Base-by-base conservation (phyloP, 1,140 invertebrate genomes). In the Zaprionus camerounensis region DNA sequence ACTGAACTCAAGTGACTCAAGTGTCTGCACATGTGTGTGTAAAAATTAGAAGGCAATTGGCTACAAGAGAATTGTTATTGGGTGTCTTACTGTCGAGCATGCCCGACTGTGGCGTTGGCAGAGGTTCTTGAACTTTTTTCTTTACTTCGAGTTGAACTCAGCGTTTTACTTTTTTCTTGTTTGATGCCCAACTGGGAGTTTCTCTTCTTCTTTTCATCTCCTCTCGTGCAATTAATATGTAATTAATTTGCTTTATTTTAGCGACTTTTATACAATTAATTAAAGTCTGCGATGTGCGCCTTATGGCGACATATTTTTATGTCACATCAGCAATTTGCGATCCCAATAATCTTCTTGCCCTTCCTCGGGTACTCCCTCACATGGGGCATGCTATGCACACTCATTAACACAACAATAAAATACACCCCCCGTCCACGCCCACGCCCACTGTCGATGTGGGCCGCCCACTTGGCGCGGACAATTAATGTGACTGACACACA, bases 401-500 rank as follows among this genome's bases (percentile, higher is more conserved):
- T 88, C 84, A 88, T 88, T 88, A 88, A 90, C 84, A 79, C 84
- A 88, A 88, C 84, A 88, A 88, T 88, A 88, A 88, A 90, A 84
- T 79, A 72, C 78, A 49, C 74, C 67, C 56, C 70, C 46, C 53
- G 55, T 15, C 53, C 38, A 34, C 3, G 3, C 2, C 9, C 22
- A 38, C 36, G 36, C 36, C 36, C 12, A 15, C 12, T 11, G 20
- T 5, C 31, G 24, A 34, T 15, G 22, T 26, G 28, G 26, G 26
- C 22, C 24, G 44, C 28, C 49, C 38, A 49, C 58, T 69, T 65
- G 76, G 77, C 67, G 58, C 66, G 77, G 84, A 90, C 85, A 90
- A 91, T 88, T 88, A 88, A 88, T 90, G 79, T 85, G 86, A 90
- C 85, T 88, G 84, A 88, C 85, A 88, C 86, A 90, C 85, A 90